Evolutionary conservation across 2,797 vertebrate genomes (phyloP), one percentile per base, ranked within the genome.

Genomic region (Chromis chromis): DNA sequence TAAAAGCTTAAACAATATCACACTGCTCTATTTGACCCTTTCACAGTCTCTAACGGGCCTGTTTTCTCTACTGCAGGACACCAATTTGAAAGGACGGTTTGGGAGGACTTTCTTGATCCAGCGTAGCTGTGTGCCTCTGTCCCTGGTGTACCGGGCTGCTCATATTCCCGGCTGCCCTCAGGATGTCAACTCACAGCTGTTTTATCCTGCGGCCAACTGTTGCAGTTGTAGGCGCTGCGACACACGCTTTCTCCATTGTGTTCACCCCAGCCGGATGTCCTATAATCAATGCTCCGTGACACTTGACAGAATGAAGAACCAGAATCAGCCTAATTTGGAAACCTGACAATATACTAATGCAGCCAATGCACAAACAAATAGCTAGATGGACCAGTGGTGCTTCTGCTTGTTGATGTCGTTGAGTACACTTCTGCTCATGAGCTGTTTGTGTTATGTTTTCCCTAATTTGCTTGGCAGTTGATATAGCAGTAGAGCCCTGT

Each of bases 161-260:
- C 76, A 83, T 75, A 91, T 98, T 79, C 95, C 96, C 0, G 96
- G 96, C 81, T 97, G 96, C 74, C 95, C 95, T 4, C 79, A 14
- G 39, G 91, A 95, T 48, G 89, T 92, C n/a, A 40, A 88, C 84
- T 90, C 96, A 2, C 91, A 95, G 61, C 92, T 96, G 73, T 94
- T 95, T 72, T 98, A 97, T 77, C 96, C 97, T 0, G 93, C 88
- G 46, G 96, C 96, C 6, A 1, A 85, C 3, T 92, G 90, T 65
- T 98, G 97, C 87, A 93, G 89, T 78, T 98, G 97, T 76, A 93
- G 91, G 40, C 96, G 88, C 84, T 98, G 97, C 64, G 88, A 97
- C 85, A 95, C 94, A 0, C 93, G 95, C 73, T 93, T 88, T 1
- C 96, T 91, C 66, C 95, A 95, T 87, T 98, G 97, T 27, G 75